phyloP scores from a whole-genome alignment of 2,113 vertebrate genomes.

The Varanus salvator region DNA sequence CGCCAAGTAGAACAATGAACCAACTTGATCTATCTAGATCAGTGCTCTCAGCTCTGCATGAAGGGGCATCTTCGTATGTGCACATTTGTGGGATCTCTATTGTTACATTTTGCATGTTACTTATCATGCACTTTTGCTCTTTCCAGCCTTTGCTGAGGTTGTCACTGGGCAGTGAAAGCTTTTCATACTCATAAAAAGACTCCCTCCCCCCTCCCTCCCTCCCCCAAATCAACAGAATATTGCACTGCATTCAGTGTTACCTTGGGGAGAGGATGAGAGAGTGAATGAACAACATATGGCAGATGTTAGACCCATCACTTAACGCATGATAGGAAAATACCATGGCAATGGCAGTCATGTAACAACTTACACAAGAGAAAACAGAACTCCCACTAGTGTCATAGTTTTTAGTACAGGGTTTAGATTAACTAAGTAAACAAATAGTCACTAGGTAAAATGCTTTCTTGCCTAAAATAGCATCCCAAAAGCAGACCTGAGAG shows the following conservation, averaged over 20 bases:
- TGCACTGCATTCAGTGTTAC: constrained; percentile 14
- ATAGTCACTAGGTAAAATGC: not conserved
- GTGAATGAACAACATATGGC: constrained; percentile 5
- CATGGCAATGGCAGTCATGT: constrained; percentile 14
- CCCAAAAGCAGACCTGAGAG: not conserved
- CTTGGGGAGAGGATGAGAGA: constrained; percentile 13
- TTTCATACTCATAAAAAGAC: not conserved
- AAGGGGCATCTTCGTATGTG: too few species aligned
- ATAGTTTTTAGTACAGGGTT: not conserved
- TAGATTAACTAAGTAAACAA: constrained; percentile 4
- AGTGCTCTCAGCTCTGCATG: not conserved
- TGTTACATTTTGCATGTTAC: not conserved
- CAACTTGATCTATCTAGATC: not conserved
- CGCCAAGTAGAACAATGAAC: not conserved
- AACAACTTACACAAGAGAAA: constrained; percentile 12
- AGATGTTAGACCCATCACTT: constrained; percentile 19
- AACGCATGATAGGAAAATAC: constrained; percentile 15
- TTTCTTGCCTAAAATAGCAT: not conserved
- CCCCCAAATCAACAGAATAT: constrained; percentile 1
- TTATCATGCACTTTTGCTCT: not conserved
- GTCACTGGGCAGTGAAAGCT: not conserved
- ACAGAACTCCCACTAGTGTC: not conserved
- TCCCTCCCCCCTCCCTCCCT: not conserved
- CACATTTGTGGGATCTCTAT: not conserved
- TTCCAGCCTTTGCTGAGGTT: constrained; percentile 7